phyloP scores from a whole-genome alignment of 2,888 invertebrate genomes.

The Ophioninae sp. region DNA sequence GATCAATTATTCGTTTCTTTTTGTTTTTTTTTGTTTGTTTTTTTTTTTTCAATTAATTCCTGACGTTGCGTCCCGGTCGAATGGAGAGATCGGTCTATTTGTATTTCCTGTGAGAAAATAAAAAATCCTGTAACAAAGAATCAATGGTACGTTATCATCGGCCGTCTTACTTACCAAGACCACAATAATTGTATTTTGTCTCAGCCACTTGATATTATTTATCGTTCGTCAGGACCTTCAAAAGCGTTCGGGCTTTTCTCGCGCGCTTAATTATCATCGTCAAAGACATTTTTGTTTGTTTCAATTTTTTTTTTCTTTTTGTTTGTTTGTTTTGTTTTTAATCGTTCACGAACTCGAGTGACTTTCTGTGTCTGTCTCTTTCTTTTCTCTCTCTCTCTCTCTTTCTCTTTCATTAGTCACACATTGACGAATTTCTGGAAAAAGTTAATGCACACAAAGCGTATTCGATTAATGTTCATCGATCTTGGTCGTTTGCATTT shows the following conservation, averaged over 20 bases:
- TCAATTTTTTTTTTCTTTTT: slow-evolving; percentile 48
- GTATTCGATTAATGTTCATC: slow-evolving; percentile 70
- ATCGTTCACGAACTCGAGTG: slow-evolving; percentile 76
- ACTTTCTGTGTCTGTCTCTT: slow-evolving; percentile 42
- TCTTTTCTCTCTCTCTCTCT: slow-evolving; percentile 52
- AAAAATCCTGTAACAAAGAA: slow-evolving; percentile 73
- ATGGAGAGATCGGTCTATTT: slow-evolving; percentile 41
- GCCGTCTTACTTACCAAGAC: slow-evolving; percentile 80
- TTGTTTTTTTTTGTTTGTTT: slow-evolving; percentile 27
- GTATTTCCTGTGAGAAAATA: slow-evolving; percentile 23
- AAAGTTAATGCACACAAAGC: slow-evolving; percentile 80
- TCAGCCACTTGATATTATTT: slow-evolving; percentile 53
- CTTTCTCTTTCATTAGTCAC: slow-evolving; percentile 71
- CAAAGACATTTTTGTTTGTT: slow-evolving; percentile 73
- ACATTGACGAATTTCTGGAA: slow-evolving; percentile 77
- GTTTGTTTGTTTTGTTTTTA: slow-evolving; percentile 60
- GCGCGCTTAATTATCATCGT: slow-evolving; percentile 79
- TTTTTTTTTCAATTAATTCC: slow-evolving; percentile 30
- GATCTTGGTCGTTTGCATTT: slow-evolving; percentile 32
- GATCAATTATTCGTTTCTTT: slow-evolving; percentile 44
- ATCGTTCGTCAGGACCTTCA: slow-evolving; percentile 77
- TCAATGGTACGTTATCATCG: slow-evolving; percentile 77
- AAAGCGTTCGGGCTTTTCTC: slow-evolving; percentile 79
- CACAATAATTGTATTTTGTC: slow-evolving; percentile 63
- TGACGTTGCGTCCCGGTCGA: slow-evolving; percentile 13